Conservation (phyloP, 2,113 vertebrate species). For the Climacteris rufus region DNA sequence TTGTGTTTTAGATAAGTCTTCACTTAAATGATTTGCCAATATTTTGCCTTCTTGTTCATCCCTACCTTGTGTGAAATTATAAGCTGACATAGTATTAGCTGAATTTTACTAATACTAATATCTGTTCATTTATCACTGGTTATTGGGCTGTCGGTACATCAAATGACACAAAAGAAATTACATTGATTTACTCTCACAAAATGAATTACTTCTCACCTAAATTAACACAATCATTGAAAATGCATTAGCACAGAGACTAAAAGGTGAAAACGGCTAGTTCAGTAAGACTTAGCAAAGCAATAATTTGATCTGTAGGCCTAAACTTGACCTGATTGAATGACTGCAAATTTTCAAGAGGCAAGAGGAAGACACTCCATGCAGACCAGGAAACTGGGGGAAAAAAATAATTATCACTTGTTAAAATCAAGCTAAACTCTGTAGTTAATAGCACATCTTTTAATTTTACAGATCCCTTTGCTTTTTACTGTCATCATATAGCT, state of each 20-base stretch:
- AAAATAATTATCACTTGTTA: background rate
- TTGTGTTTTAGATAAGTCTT: background rate
- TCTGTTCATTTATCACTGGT: background rate
- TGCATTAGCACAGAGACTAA: background rate
- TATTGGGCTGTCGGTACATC: background rate
- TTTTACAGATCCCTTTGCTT: background rate
- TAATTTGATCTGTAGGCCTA: conserved; percentile 2
- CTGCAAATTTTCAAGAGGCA: background rate
- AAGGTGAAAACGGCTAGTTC: background rate
- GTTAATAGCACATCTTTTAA: background rate
- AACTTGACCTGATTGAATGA: background rate
- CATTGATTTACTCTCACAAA: background rate
- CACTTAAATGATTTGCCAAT: background rate
- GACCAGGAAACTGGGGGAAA: background rate
- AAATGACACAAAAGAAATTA: background rate
- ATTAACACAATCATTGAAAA: conserved; percentile 19
- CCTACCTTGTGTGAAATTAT: background rate
- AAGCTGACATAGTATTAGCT: background rate
- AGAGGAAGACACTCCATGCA: background rate
- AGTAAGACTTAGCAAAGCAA: background rate
- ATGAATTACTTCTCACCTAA: background rate
- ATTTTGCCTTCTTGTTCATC: background rate
- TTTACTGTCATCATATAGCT: background rate
- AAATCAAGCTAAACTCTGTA: background rate
- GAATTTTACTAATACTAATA: background rate